Conservation (phyloP, 2,113 vertebrate species). For the Galeopterus variegatus region DNA sequence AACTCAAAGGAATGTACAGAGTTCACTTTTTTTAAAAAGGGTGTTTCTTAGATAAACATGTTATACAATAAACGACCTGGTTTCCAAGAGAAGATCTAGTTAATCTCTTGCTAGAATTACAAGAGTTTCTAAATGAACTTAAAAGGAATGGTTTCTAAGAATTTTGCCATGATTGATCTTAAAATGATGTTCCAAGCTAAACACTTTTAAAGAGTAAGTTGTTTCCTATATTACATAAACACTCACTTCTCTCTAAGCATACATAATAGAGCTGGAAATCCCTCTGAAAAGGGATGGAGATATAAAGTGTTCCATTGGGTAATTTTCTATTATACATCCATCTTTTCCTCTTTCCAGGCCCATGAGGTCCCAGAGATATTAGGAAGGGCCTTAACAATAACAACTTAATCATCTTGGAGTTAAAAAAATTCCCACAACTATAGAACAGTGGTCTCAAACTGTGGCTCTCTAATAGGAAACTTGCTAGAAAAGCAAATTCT, state of each 20-base stretch:
- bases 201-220: slow-evolving; percentile 68
- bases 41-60: slow-evolving; percentile 75
- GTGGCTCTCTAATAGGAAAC: neutral
- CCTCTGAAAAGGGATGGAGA: slow-evolving; percentile 10
- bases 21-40: slow-evolving; percentile 20
- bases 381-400: slow-evolving; percentile 34
- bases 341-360: neutral
- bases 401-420: neutral
- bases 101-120: slow-evolving; percentile 73
- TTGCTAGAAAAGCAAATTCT: slow-evolving; percentile 52
- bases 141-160: slow-evolving; percentile 83
- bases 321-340: neutral
- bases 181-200: slow-evolving; percentile 82
- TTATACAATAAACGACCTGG: slow-evolving; percentile 77
- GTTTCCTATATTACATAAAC: slow-evolving; percentile 54
- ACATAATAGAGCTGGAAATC: neutral
- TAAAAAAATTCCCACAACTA: neutral
- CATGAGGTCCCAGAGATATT: neutral
- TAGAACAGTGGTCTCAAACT: neutral
- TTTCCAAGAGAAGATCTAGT: slow-evolving; percentile 73
- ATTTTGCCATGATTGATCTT: slow-evolving; percentile 80
- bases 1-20: slow-evolving; percentile 29
- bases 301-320: neutral
- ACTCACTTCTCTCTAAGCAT: neutral
- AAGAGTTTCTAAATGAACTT: slow-evolving; percentile 77